phyloP scores from a whole-genome alignment of 2,797 vertebrate species.

The Micromesistius poutassou region DNA sequence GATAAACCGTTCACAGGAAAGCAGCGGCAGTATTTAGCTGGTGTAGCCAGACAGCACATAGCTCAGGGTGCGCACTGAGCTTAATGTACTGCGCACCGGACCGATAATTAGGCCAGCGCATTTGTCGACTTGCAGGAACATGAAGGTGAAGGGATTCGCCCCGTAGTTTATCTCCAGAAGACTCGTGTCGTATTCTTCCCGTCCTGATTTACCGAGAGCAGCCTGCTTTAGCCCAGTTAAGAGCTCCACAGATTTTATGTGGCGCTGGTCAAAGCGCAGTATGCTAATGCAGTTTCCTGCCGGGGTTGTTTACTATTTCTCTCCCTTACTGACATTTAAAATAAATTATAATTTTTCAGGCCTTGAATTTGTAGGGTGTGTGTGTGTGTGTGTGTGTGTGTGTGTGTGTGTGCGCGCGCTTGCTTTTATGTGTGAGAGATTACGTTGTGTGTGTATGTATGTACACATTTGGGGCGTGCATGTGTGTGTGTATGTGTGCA shows the following conservation, averaged over 20 bases:
- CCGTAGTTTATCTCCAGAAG: slow-evolving; percentile 7
- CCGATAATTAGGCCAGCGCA: slow-evolving; percentile 3
- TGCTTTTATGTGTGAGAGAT: too few species aligned
- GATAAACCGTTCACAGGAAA: not conserved
- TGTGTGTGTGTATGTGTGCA: not conserved
- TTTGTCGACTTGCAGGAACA: not conserved
- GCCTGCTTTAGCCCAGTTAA: not conserved
- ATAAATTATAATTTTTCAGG: not conserved
- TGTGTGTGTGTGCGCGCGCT: not conserved
- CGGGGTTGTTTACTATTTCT: not conserved
- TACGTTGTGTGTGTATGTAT: not conserved
- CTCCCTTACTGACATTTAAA: slow-evolving; percentile 6
- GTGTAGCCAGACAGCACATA: not conserved
- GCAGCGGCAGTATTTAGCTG: not conserved
- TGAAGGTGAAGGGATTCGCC: slow-evolving; percentile 12
- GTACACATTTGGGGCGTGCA: not conserved
- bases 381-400: not conserved
- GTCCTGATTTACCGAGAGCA: not conserved
- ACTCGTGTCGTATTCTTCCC: slow-evolving; percentile 4
- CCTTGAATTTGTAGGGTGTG: not conserved
- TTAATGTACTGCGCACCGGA: slow-evolving; percentile 7
- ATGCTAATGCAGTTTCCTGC: not conserved
- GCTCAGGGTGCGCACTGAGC: not conserved
- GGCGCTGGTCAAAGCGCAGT: not conserved
- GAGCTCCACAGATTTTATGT: not conserved